Percentiles rank a stretch among this genome's conserved stretches.
These are phyloP conservation scores for Torymus texanus DNA, from an alignment of 2,888 invertebrate genomes.

Conservation along the genomic window DNA sequence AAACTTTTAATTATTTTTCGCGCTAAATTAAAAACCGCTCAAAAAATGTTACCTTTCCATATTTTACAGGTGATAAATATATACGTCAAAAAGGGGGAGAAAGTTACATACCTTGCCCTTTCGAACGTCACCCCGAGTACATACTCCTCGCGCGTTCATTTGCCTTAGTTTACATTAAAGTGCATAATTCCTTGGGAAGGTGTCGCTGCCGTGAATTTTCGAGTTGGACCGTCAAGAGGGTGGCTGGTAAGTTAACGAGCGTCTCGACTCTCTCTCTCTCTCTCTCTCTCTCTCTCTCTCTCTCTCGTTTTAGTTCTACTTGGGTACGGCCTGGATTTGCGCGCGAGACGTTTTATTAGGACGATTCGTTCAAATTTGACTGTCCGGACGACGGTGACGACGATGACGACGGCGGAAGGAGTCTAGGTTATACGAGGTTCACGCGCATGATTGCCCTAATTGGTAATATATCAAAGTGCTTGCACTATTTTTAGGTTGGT, in stretches of 20 bases:
- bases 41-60: too few relatives aligned
- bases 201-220: constrained; percentile 13
- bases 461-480: neutral
- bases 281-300: constrained; percentile 8
- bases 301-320: neutral
- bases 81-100: too few relatives aligned
- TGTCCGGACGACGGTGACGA: neutral
- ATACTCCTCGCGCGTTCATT: neutral
- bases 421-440: neutral
- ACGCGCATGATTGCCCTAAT: too few relatives aligned
- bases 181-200: constrained; percentile 33
- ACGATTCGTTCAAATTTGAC: neutral
- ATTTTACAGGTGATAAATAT: too few relatives aligned
- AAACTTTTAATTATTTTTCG: too few relatives aligned
- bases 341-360: neutral
- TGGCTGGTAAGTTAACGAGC: too few relatives aligned
- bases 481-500: neutral
- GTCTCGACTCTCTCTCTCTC: neutral
- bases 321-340: too few relatives aligned
- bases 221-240: constrained; percentile 18
- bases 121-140: neutral
- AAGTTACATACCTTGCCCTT: too few relatives aligned
- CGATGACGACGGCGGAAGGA: too few relatives aligned
- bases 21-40: too few relatives aligned
- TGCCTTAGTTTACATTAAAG: constrained; percentile 39